Percentiles rank a stretch among this genome's conserved stretches.
Evolutionary conservation across 2,888 invertebrate species (phyloP).

Genomic region (Heliothis peltigera): DNA sequence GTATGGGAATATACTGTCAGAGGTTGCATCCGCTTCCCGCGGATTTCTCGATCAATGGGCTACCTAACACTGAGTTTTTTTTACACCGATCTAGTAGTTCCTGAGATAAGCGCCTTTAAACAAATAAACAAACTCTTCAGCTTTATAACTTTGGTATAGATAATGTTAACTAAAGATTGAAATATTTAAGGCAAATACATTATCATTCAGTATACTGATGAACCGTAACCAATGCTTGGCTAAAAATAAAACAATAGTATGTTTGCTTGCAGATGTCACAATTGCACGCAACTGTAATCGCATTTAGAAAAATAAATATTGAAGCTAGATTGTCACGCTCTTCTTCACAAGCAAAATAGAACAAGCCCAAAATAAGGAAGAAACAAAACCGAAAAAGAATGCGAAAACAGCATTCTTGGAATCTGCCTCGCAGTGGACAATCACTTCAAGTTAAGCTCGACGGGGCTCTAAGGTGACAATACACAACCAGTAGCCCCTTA

Average conservation of each 20-base stretch:
- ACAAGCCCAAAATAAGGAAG: conserved; percentile 29
- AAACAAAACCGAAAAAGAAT: conserved; percentile 42
- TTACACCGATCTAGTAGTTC: too few relatives aligned
- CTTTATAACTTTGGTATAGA: background rate
- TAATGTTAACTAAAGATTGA: too few relatives aligned
- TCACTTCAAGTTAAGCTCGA: conserved; percentile 76
- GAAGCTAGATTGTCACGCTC: conserved; percentile 29
- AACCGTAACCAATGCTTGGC: background rate
- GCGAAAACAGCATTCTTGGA: conserved; percentile 52
- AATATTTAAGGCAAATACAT: too few relatives aligned
- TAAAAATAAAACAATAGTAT: conserved; percentile 5
- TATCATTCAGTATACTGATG: background rate
- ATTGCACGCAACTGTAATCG: conserved; percentile 22
- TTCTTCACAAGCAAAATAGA: conserved; percentile 52
- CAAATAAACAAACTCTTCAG: too few relatives aligned
- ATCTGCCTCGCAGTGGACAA: conserved; percentile 75
- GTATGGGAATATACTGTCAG: too few relatives aligned
- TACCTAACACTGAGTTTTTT: too few relatives aligned
- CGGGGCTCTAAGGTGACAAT: conserved; percentile 78
- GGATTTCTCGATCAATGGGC: too few relatives aligned
- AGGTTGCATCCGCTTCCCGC: too few relatives aligned
- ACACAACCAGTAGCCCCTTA: conserved; percentile 77
- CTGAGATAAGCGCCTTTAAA: too few relatives aligned
- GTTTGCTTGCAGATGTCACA: background rate
- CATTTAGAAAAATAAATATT: conserved; percentile 40